Evolutionary conservation across 2,113 vertebrate species (phyloP), one percentile per base, ranked within the genome.

Genomic region (Anguilla japonica): DNA sequence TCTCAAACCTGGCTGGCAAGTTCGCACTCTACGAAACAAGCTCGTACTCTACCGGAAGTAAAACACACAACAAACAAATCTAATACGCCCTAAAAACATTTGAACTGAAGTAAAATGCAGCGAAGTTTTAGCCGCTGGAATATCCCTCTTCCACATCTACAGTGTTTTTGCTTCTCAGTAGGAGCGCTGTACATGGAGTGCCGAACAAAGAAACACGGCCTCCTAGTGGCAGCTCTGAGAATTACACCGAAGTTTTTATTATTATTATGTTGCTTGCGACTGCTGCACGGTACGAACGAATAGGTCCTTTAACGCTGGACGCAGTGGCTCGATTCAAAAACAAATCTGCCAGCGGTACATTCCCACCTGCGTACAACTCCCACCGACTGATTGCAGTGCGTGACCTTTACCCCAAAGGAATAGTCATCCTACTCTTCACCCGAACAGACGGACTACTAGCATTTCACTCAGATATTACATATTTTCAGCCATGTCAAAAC

Each of bases 131-230:
- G 0, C 7, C 11, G 9, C 34, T 2, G n/a, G n/a, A 34, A 34
- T n/a, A 26, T 34, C 71, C n/a, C 71, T 34, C 13, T 75, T 34
- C n/a, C 71, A 34, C 71, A 29, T 29, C 71, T 75, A 75, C 29
- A 6, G n/a, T 75, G n/a, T 8, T n/a, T 34, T 75, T 8, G 2
- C 63, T 8, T 71, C 63, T 6, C n/a, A n/a, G 0, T 20, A 34
- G n/a, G n/a, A 26, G 2, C 71, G 13, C n/a, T 34, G 71, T 34
- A 34, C 50, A n/a, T 71, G 75, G 18, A 43, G 63, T 43, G 39
- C 67, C 83, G 29, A 41, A 34, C 41, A 84, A 84, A 78, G 84
- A 46, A 67, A 81, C 8, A 80, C 75, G 50, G 39, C 75, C 84
- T 81, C 78, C 78, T 85, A 20, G 75, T 85, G 84, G 84, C 18